A percentile compares a stretch with the other conserved stretches of the same genome.
These are phyloP conservation scores for Atractosteus spatula DNA, from an alignment of 2,113 vertebrate genomes.

Conservation along the genomic window DNA sequence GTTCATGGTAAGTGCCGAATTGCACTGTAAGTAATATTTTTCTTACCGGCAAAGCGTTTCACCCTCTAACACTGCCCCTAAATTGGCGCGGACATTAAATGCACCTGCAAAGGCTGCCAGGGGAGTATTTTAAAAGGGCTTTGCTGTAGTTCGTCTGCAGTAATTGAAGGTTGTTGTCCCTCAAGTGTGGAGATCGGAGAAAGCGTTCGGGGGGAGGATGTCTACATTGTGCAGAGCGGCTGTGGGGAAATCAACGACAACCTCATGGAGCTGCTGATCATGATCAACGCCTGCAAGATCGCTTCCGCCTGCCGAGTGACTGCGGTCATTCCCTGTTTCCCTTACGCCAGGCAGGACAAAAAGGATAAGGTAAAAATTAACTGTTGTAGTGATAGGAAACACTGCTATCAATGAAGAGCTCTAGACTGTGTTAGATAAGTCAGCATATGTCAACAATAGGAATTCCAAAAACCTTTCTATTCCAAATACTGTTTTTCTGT, in stretches of 20 bases:
- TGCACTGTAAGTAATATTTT: too few relatives aligned
- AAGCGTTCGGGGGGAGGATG: slow-evolving; percentile 78
- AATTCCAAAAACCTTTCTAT: too few relatives aligned
- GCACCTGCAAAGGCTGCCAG: too few relatives aligned
- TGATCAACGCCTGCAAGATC: slow-evolving; percentile 83
- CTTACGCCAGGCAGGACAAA: slow-evolving; percentile 77
- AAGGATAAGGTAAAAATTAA: slow-evolving; percentile 71
- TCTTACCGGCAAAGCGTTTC: too few relatives aligned
- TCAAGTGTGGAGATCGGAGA: slow-evolving; percentile 77
- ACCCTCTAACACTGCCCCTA: too few relatives aligned
- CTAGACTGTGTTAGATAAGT: too few relatives aligned
- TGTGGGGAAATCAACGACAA: slow-evolving; percentile 82
- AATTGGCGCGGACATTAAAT: too few relatives aligned
- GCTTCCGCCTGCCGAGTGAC: slow-evolving; percentile 76
- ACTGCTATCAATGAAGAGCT: too few relatives aligned
- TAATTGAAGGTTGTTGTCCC: slow-evolving; percentile 16
- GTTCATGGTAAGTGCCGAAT: too few relatives aligned
- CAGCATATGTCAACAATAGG: too few relatives aligned
- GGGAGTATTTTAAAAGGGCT: not conserved
- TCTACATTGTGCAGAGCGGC: slow-evolving; percentile 78
- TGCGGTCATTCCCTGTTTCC: slow-evolving; percentile 78
- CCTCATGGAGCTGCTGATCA: slow-evolving; percentile 79
- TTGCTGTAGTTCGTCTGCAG: not conserved
- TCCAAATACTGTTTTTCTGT: too few relatives aligned
- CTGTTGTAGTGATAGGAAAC: not conserved